A percentile compares a stretch with the other conserved stretches of the same genome.
phyloP scores from a whole-genome alignment of 2,888 invertebrate genomes.

The Marronus borbonicus region DNA sequence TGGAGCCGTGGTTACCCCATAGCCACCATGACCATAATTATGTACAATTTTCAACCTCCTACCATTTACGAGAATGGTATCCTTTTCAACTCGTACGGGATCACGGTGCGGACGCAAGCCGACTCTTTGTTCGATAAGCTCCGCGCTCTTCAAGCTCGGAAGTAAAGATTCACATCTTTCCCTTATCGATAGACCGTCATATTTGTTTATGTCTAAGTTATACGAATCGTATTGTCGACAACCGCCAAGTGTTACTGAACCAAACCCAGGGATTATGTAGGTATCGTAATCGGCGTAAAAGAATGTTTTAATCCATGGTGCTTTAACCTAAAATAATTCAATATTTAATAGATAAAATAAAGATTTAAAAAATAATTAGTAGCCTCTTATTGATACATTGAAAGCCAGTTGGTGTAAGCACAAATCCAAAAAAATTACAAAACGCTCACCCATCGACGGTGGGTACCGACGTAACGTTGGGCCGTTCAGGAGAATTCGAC shows the following conservation, averaged over 20 bases:
- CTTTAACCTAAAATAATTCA: slow-evolving; percentile 74
- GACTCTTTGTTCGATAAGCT: slow-evolving; percentile 78
- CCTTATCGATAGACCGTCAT: slow-evolving; percentile 84
- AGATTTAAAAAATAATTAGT: no score
- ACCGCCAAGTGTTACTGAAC: slow-evolving; percentile 87
- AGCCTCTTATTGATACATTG: no score
- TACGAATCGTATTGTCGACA: slow-evolving; percentile 88
- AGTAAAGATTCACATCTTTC: slow-evolving; percentile 84
- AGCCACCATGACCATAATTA: slow-evolving; percentile 96
- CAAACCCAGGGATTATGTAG: slow-evolving; percentile 86
- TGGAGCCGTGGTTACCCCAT: slow-evolving; percentile 92
- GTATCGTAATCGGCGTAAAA: slow-evolving; percentile 90
- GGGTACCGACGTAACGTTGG: no score
- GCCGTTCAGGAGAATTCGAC: no score
- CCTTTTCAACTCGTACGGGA: slow-evolving; percentile 81
- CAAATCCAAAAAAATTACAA: no score
- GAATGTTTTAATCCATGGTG: slow-evolving; percentile 92
- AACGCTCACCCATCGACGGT: no score
- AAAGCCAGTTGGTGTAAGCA: no score
- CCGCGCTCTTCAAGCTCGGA: slow-evolving; percentile 77
- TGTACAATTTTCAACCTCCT: slow-evolving; percentile 82
- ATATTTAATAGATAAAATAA: no score
- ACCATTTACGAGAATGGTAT: slow-evolving; percentile 69
- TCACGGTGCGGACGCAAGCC: slow-evolving; percentile 89
- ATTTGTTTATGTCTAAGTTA: slow-evolving; percentile 77